These are phyloP conservation scores for Heteromyza rotundicornis DNA, from an alignment of 2,888 invertebrate genomes.

Conservation along the genomic window DNA sequence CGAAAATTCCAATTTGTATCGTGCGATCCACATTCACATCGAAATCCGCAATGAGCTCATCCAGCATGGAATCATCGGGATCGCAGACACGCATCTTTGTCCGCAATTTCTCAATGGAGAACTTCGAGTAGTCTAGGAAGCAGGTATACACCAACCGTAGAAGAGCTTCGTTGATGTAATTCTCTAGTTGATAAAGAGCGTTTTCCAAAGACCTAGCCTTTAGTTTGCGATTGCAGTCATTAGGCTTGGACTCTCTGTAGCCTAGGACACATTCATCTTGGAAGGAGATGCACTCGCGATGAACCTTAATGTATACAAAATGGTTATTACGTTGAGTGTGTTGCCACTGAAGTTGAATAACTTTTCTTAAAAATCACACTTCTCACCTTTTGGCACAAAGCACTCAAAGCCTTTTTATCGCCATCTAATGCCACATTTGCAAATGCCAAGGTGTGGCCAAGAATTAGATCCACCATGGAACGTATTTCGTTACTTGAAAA, in stretches of 20 bases:
- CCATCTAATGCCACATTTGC: conserved; percentile 56
- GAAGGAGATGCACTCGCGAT: conserved; percentile 54
- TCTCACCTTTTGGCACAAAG: conserved; percentile 55
- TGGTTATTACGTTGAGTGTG: conserved; percentile 2
- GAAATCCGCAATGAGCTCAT: conserved; percentile 58
- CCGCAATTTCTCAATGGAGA: conserved; percentile 54
- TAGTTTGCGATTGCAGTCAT: conserved; percentile 47
- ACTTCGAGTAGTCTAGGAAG: conserved; percentile 51
- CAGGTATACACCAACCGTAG: conserved; percentile 53
- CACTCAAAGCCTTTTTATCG: conserved; percentile 58
- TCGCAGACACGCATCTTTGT: conserved; percentile 34
- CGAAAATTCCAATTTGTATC: conserved; percentile 59
- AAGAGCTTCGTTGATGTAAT: conserved; percentile 56
- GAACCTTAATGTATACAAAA: conserved; percentile 36
- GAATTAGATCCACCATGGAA: conserved; percentile 45
- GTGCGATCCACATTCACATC: conserved; percentile 60
- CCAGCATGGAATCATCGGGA: conserved; percentile 40
- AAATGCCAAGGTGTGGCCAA: conserved; percentile 56
- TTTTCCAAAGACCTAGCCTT: conserved; percentile 54
- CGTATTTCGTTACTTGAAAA: conserved; percentile 48
- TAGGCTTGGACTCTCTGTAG: conserved; percentile 23
- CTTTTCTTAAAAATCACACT: too few species aligned
- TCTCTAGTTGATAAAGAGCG: conserved; percentile 55
- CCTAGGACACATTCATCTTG: conserved; percentile 47
- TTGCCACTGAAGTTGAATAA: not conserved